Evolutionary conservation across 53 echinoderm and acorn worm species (phyloP).

Genomic region (Paracentrotus lividus): DNA sequence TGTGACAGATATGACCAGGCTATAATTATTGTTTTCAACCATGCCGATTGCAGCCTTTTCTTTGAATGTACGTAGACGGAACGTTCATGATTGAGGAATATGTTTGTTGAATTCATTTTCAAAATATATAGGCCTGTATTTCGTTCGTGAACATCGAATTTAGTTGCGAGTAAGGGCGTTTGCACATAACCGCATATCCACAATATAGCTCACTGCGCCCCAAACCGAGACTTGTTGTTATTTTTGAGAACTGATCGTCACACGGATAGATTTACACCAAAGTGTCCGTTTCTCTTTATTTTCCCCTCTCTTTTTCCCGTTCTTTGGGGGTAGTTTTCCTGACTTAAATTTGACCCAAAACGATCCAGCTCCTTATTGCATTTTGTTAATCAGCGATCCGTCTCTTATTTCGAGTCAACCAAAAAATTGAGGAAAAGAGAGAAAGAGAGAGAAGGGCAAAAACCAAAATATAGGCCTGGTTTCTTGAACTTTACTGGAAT

Average conservation of each 20-base stretch:
- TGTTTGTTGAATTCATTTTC: no score
- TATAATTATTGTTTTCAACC: no score
- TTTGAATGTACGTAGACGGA: no score
- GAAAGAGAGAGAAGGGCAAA: neutral
- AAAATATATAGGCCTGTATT: no score
- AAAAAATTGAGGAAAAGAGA: neutral
- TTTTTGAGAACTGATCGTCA: neutral
- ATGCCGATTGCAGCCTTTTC: no score
- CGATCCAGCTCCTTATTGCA: slow-evolving; percentile 35
- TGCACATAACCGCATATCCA: neutral
- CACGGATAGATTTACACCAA: slow-evolving; percentile 25
- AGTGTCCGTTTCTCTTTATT: neutral
- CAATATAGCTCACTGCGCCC: neutral
- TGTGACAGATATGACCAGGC: no score
- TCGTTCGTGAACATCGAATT: no score
- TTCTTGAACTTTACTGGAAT: slow-evolving; percentile 13
- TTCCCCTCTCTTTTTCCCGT: neutral
- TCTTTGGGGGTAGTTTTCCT: slow-evolving; percentile 1
- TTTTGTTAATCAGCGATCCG: slow-evolving; percentile 27
- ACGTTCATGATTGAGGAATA: no score
- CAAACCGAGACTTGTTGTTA: neutral
- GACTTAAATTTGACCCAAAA: slow-evolving; percentile 36
- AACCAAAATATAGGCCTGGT: slow-evolving; percentile 25
- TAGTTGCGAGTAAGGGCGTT: neutral
- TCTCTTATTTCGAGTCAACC: slow-evolving; percentile 17